Percentiles rank a stretch among this genome's conserved stretches.
These are phyloP conservation scores for Phaethornis superciliosus DNA, from an alignment of 2,113 vertebrate species.

Conservation along the genomic window DNA sequence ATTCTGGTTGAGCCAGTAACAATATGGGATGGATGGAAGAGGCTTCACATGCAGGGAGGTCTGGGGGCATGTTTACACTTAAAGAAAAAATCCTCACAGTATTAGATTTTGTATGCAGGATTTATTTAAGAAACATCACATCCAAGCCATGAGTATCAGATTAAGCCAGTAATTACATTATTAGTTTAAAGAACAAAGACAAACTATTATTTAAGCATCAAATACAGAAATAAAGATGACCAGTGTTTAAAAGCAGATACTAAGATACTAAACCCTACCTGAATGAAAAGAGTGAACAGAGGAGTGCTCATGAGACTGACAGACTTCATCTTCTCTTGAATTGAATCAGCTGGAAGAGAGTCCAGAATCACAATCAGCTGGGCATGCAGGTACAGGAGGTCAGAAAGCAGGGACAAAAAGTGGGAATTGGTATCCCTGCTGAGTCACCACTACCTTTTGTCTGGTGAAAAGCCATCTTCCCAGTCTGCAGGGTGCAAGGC, in stretches of 20 bases:
- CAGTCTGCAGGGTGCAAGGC: neutral
- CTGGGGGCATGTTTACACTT: neutral
- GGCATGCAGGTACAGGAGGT: neutral
- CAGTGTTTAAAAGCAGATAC: neutral
- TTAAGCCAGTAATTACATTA: neutral
- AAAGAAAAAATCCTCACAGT: neutral
- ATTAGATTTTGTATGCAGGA: neutral
- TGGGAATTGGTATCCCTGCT: neutral
- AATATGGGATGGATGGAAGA: neutral
- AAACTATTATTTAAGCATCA: neutral
- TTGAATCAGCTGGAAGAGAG: constrained; percentile 66
- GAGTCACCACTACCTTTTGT: constrained; percentile 69
- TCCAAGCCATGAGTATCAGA: neutral
- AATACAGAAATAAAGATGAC: neutral
- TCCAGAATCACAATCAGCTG: neutral
- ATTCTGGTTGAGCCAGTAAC: neutral
- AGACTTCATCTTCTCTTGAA: constrained; percentile 60
- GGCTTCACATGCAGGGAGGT: neutral
- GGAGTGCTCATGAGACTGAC: constrained; percentile 74
- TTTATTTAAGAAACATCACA: neutral
- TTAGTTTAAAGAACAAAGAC: neutral
- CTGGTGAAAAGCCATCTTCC: neutral
- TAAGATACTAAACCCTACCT: constrained; percentile 47
- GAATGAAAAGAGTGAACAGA: constrained; percentile 82
- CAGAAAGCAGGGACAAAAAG: neutral